Conservation (phyloP, 2,113 vertebrate genomes). For the Triplophysa siluroides region DNA sequence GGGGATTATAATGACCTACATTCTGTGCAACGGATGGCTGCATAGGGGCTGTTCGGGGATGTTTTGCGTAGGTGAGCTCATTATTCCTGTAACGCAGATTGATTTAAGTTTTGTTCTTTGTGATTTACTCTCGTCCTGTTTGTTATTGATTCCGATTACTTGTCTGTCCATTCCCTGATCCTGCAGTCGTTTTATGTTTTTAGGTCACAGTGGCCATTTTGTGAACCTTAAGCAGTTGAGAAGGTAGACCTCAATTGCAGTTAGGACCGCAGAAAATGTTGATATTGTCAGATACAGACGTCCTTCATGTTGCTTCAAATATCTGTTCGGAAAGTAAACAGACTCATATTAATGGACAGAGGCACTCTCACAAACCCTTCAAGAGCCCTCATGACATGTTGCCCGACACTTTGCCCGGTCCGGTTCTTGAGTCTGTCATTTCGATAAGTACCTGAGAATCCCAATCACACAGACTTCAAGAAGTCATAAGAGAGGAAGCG, state of each 20-base stretch:
- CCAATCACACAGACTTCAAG: constrained; percentile 52
- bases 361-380: constrained; percentile 6
- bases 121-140: not conserved
- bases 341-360: constrained; percentile 27
- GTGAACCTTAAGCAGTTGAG: not conserved
- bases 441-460: constrained; percentile 55
- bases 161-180: not conserved
- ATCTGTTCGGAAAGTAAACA: constrained; percentile 35
- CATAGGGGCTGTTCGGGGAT: constrained; percentile 46
- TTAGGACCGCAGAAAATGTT: not conserved
- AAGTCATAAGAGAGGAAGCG: constrained; percentile 53
- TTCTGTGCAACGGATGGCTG: constrained; percentile 65
- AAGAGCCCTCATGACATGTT: constrained; percentile 49
- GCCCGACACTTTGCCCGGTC: constrained; percentile 57
- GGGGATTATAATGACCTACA: constrained; percentile 68
- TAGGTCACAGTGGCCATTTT: not conserved
- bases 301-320: not conserved
- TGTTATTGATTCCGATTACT: not conserved
- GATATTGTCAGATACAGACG: not conserved
- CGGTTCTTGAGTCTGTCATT: constrained; percentile 48
- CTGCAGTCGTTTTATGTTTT: not conserved
- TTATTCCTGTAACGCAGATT: not conserved
- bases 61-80: not conserved
- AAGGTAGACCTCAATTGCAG: not conserved
- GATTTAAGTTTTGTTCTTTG: constrained; percentile 11